phyloP scores from a whole-genome alignment of 1,140 invertebrate genomes.

The Triops cancriformis region DNA sequence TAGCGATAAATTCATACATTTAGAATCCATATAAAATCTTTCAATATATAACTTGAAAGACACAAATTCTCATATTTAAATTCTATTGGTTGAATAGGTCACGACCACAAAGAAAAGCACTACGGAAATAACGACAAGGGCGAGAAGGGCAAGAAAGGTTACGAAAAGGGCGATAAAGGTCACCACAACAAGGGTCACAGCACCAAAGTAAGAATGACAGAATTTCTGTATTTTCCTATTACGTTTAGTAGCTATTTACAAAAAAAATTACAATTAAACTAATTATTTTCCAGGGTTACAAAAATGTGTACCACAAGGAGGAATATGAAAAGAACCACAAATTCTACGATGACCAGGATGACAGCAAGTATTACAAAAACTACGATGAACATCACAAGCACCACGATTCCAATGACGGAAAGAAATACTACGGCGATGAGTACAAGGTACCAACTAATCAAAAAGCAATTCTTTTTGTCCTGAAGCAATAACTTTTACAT shows the following conservation, averaged over 20 bases:
- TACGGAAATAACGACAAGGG: conserved; percentile 29
- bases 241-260: no score
- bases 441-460: conserved; percentile 20
- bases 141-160: conserved; percentile 26
- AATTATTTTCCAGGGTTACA: conserved; percentile 31
- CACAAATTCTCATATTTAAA: no score
- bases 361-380: conserved; percentile 31
- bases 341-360: conserved; percentile 32
- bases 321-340: conserved; percentile 33
- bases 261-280: not conserved
- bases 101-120: conserved; percentile 22
- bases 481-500: not conserved
- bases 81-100: not conserved
- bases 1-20: no score
- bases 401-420: conserved; percentile 29
- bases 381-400: conserved; percentile 31
- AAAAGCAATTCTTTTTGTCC: no score
- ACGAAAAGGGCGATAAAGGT: conserved; percentile 29
- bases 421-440: conserved; percentile 29
- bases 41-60: no score
- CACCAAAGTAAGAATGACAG: conserved; percentile 18
- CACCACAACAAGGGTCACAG: conserved; percentile 29
- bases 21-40: no score
- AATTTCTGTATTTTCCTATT: not conserved
- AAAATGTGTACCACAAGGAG: conserved; percentile 35